Percentiles rank a stretch among this genome's conserved stretches.
Conservation (phyloP, 2,113 vertebrate genomes). For the Athene cunicularia region DNA sequence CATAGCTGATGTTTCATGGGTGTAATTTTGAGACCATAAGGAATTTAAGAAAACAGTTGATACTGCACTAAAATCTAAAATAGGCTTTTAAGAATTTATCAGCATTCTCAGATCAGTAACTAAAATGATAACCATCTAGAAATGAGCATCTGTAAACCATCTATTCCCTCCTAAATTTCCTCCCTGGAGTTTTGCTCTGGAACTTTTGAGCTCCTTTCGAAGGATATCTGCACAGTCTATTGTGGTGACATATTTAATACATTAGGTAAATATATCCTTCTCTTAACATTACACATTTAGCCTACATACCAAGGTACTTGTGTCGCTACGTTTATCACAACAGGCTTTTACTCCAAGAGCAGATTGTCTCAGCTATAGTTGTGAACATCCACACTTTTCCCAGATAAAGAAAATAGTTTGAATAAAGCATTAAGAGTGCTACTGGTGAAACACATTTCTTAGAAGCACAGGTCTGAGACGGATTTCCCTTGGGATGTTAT, state of each 20-base stretch:
- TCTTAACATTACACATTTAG: neutral
- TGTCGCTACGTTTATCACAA: neutral
- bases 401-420: neutral
- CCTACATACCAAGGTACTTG: neutral
- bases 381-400: neutral
- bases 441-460: neutral
- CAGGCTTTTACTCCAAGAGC: neutral
- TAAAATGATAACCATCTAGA: neutral
- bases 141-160: neutral
- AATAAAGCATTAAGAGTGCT: neutral
- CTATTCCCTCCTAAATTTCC: neutral
- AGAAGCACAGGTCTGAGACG: neutral
- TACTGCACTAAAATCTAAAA: conserved; percentile 28
- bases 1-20: conserved; percentile 48
- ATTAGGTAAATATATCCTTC: neutral
- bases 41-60: conserved; percentile 55
- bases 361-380: neutral
- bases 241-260: neutral
- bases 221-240: neutral
- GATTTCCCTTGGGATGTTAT: neutral
- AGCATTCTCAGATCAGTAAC: neutral
- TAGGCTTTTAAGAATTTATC: neutral
- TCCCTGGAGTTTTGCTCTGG: neutral
- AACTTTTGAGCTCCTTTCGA: neutral
- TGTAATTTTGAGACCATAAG: conserved; percentile 45